Percentiles rank a stretch among this genome's conserved stretches.
phyloP scores from a whole-genome alignment of 2,113 vertebrate species.

The Lynx canadensis region DNA sequence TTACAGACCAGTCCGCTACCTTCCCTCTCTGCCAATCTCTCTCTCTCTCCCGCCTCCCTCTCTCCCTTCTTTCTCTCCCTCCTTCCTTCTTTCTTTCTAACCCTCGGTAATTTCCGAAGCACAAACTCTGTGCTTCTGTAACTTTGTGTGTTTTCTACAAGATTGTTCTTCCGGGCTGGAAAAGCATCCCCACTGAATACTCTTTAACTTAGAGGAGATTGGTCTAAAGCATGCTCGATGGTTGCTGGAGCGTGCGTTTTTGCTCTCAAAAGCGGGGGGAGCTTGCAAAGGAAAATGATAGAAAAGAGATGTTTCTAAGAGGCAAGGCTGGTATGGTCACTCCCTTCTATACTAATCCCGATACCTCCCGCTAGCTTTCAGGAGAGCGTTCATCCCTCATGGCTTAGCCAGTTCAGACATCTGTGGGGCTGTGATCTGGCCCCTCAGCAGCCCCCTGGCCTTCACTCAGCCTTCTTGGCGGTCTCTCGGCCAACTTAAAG shows the following conservation, averaged over 20 bases:
- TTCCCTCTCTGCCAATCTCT: not conserved
- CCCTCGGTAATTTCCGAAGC: not conserved
- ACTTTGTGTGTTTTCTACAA: not conserved
- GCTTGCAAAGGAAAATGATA: not conserved
- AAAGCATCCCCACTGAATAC: not conserved
- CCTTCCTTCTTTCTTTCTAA: not conserved
- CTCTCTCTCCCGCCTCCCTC: slow-evolving; percentile 61
- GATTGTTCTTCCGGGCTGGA: not conserved
- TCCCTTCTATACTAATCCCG: not conserved
- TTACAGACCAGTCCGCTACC: not conserved
- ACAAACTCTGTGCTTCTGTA: not conserved
- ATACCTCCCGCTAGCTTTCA: not conserved
- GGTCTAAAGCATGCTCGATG: not conserved
- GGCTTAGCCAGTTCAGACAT: accelerated
- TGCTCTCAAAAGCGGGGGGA: not conserved
- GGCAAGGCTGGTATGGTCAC: not conserved
- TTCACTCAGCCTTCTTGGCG: not conserved
- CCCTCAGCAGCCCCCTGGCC: too few relatives aligned
- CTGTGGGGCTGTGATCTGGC: not conserved
- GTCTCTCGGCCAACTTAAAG: accelerated
- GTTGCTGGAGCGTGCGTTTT: not conserved
- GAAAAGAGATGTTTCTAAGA: not conserved
- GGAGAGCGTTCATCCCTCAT: too few relatives aligned
- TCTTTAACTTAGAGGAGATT: not conserved
- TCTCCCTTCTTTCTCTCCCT: not conserved